These are phyloP conservation scores for Arrhamphus sclerolepis DNA, from an alignment of 2,797 vertebrate genomes.

Conservation along the genomic window DNA sequence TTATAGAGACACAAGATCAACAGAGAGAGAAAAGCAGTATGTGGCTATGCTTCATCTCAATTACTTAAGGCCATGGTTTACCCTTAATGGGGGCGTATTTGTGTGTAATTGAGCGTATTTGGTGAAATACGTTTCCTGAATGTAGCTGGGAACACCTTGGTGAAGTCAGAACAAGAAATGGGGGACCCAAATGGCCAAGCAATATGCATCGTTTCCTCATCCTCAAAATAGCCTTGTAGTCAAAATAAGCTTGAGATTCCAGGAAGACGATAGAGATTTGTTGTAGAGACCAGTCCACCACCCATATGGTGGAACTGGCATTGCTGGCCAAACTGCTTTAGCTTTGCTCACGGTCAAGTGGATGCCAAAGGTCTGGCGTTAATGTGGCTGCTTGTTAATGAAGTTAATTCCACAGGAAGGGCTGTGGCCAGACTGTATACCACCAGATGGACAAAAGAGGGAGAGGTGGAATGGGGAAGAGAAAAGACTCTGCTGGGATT, in stretches of 20 bases:
- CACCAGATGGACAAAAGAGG: conserved; percentile 26
- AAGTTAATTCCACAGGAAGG: conserved; percentile 20
- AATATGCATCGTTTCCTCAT: conserved; percentile 1
- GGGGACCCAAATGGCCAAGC: conserved; percentile 4
- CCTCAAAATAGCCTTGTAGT: conserved; percentile 8
- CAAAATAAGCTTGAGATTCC: conserved; percentile 17
- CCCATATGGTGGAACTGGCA: conserved; percentile 8
- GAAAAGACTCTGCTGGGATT: conserved; percentile 9
- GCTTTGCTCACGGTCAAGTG: conserved; percentile 17
- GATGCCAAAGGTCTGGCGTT: conserved; percentile 39
- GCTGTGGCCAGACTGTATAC: conserved; percentile 17
- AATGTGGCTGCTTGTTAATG: conserved; percentile 42
- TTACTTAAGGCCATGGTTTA: conserved; percentile 3
- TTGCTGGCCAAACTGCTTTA: not conserved
- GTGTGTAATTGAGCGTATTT: conserved; percentile 25
- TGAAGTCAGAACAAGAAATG: conserved; percentile 14
- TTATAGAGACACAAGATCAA: conserved; percentile 30
- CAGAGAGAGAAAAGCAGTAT: conserved; percentile 29
- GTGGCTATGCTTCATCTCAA: conserved; percentile 23
- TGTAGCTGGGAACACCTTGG: conserved; percentile 26
- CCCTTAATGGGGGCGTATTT: conserved; percentile 4
- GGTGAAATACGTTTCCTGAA: conserved; percentile 6
- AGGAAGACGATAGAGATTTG: conserved; percentile 9
- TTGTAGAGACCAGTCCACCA: conserved; percentile 4
- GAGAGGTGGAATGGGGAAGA: not conserved